Base-by-base conservation (phyloP, 2,797 vertebrate species). In the Acrossocheilus wenchowensis region DNA sequence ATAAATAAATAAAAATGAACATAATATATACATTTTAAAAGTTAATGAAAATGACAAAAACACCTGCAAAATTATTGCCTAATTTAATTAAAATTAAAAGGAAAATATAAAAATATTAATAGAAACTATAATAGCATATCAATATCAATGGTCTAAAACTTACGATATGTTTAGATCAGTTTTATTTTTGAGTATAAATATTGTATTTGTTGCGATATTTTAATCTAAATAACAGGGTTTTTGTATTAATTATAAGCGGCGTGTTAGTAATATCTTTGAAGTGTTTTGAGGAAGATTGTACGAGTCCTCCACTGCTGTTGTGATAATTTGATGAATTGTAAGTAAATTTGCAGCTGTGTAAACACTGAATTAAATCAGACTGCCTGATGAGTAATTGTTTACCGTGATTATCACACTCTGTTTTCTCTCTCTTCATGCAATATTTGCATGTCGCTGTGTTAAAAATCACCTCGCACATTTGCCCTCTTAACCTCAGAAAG, bases 391-490 rank as follows among this genome's bases (percentile, higher is more conserved):
- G 73, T 39, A 36, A 57, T 54, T 54, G 19, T 78, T 78, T 39
- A 23, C 50, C 10, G 2, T 78, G 19, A 57, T 57, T 57, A 78
- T 57, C 75, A n/a, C 41, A 57, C 50, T 36, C 17, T 3, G 0
- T 36, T 34, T 52, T 36, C 74, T 50, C 45, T 60, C 72, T 71
- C 26, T 0, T 4, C 11, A 7, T 21, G 30, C 21, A 6, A 26
- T 30, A 6, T 66, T 15, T 34, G 2, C 15, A 30, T 30, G 34
- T 69, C 60, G 2, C 87, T 57, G 39, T 60, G 41, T 83, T 79
- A 80, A 82, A 62, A 74, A 52, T n/a, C 21, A 52, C 69, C 81
- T 86, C 48, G 48, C 36, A 83, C 21, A 21, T 66, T 21, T 30
- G n/a, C 52, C 78, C 77, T 41, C 50, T 54, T 48, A 26, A n/a